Conservation (phyloP, 2,113 vertebrate genomes). For the Eidolon helvum region DNA sequence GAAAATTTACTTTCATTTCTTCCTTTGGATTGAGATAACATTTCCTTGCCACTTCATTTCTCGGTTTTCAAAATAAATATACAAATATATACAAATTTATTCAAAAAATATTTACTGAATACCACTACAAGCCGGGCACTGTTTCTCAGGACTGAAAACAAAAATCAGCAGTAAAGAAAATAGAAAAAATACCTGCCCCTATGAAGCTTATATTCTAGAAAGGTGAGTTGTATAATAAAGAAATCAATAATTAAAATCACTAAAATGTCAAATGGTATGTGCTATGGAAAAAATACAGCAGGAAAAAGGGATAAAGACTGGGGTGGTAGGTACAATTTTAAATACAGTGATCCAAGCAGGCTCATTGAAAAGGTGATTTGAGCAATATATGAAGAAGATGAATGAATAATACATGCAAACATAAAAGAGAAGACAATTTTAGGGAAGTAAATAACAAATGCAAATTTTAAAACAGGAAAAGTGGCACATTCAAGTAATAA, state of each 20-base stretch:
- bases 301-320: neutral
- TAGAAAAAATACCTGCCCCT: neutral
- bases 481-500: neutral
- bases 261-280: neutral
- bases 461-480: neutral
- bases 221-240: neutral
- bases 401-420: neutral
- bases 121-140: neutral
- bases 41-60: neutral
- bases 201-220: neutral
- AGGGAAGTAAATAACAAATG: neutral
- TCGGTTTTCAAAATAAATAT: neutral
- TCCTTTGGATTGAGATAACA: neutral
- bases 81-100: neutral
- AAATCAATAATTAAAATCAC: neutral
- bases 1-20: conserved; percentile 12
- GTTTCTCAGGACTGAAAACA: neutral
- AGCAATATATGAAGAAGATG: neutral
- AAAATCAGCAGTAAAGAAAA: conserved; percentile 8
- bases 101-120: neutral
- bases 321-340: neutral
- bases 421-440: neutral
- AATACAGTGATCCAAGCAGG: neutral
- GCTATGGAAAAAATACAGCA: neutral
- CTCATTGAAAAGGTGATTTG: neutral